Percentiles rank a stretch among this genome's conserved stretches.
phyloP scores from a whole-genome alignment of 2,113 vertebrate genomes.

The Cheirogaleus medius region DNA sequence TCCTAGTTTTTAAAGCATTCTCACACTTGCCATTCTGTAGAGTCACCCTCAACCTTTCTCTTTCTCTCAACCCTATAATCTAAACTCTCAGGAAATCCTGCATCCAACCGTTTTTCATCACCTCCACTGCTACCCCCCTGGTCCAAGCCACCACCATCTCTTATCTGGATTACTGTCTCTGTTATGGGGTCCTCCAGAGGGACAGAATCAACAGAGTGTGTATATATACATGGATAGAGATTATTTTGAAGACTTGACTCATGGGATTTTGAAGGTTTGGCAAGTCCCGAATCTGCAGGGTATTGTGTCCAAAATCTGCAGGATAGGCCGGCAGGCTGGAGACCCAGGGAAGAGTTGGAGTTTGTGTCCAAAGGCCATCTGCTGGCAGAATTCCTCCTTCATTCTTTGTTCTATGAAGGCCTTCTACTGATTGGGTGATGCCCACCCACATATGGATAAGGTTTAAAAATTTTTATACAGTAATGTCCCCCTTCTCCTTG shows the following conservation, averaged over 20 bases:
- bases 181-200: background rate
- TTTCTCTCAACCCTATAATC: background rate
- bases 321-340: background rate
- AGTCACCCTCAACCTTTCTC: background rate
- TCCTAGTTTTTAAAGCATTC: background rate
- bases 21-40: background rate
- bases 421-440: background rate
- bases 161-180: background rate
- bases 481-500: background rate
- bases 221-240: background rate
- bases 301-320: background rate
- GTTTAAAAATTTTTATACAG: background rate
- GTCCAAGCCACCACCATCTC: background rate
- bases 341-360: background rate
- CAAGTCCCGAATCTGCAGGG: background rate
- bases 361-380: background rate
- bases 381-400: no score
- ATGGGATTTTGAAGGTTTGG: rapidly evolving
- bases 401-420: background rate
- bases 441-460: background rate
- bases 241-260: background rate
- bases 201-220: background rate
- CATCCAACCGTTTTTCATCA: background rate
- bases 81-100: background rate
- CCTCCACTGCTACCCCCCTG: background rate